Base-by-base conservation (phyloP, 2,113 vertebrate species). In the Chionis minor region DNA sequence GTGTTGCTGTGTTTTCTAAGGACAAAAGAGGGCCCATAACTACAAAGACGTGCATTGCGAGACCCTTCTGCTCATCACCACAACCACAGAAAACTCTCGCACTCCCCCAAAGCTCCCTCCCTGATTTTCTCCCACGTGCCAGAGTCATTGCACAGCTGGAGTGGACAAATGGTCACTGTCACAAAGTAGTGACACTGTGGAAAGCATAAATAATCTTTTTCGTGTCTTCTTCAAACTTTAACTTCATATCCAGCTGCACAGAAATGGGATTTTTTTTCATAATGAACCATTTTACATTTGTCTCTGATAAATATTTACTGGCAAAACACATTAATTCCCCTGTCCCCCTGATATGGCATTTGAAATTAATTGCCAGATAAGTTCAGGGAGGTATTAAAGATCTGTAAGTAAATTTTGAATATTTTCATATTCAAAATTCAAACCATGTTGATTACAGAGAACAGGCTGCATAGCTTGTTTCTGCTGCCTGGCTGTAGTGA, bases 391-490 rank as follows among this genome's bases (percentile, higher is more conserved):
- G 42, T 69, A 77, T 85, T 91, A 86, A 63, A 63, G 9, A 19
- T 70, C 84, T 92, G 33, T 26, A 71, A 93, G 51, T 33, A 87
- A 54, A 80, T 94, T 74, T 30, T 38, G 22, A 94, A 83, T 83
- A 93, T 80, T 66, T 94, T 87, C 82, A 82, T 95, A 88, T 87
- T 74, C 54, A 93, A 58, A 81, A 90, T 81, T 86, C 70, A 93
- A 91, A 77, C 44, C 18, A n/a, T 28, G 72, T 61, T 54, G 40
- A 74, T 69, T 59, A 84, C 38, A 66, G 12, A 69, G 14, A 74
- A 54, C 22, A 81, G 23, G 47, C 33, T 86, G 59, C 58, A 40
- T 5, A 32, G n/a, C 79, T 82, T 61, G n/a, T 81, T 95, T 87
- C 45, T 88, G 59, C 44, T 95, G 52, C 35, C 24, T 77, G 62